Evolutionary conservation across 2,113 vertebrate species (phyloP).

Genomic region (Aythya baeri): DNA sequence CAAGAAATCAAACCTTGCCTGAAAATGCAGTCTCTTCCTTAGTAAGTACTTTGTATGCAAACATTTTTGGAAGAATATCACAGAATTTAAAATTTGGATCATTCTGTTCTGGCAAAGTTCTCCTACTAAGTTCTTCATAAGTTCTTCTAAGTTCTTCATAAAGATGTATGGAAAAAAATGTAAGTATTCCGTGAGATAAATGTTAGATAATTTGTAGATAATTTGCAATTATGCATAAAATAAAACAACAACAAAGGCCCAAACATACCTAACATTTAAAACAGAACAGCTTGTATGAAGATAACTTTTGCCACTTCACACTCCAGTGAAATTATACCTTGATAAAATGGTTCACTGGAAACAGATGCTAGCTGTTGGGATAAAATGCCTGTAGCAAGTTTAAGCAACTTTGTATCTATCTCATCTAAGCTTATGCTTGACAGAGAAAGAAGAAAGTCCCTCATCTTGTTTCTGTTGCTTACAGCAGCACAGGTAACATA

Average conservation of each 20-base stretch:
- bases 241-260: background rate
- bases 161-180: background rate
- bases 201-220: background rate
- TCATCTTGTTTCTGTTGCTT: background rate
- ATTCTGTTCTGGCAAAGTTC: background rate
- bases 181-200: background rate
- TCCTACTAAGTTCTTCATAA: background rate
- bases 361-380: slow-evolving; percentile 58
- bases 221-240: background rate
- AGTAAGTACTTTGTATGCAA: background rate
- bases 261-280: background rate
- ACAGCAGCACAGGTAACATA: slow-evolving; percentile 34
- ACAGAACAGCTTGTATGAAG: background rate
- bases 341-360: slow-evolving; percentile 63
- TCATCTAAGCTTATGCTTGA: slow-evolving; percentile 31
- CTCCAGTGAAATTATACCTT: slow-evolving; percentile 59
- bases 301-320: slow-evolving; percentile 49
- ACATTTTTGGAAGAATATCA: background rate
- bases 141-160: background rate
- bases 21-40: background rate
- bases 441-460: slow-evolving; percentile 4
- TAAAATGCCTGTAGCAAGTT: slow-evolving; percentile 49
- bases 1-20: background rate
- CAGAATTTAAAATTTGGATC: background rate
- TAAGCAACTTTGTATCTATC: slow-evolving; percentile 20